Evolutionary conservation across 2,797 vertebrate species (phyloP).

Genomic region (Halcyon smyrnensis): DNA sequence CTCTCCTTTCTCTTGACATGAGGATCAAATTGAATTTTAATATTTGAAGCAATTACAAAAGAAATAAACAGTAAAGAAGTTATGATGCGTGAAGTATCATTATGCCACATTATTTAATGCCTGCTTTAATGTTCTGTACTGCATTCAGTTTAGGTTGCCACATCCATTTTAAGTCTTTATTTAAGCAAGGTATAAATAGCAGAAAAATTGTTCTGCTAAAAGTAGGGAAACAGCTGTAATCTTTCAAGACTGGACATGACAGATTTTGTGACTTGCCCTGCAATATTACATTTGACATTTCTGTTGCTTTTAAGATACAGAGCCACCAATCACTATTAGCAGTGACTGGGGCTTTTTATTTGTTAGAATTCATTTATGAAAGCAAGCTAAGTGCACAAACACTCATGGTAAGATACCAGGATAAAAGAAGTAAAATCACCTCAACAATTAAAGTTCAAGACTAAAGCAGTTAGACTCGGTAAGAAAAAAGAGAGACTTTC

Average conservation of each 20-base stretch:
- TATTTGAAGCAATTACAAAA: neutral
- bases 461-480: neutral
- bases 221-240: neutral
- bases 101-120: neutral
- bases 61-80: neutral
- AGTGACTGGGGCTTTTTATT: neutral
- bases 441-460: constrained; percentile 16
- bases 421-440: neutral
- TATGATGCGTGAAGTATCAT: neutral
- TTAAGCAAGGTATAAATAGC: neutral
- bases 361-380: neutral
- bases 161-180: neutral
- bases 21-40: neutral
- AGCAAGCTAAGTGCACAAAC: neutral
- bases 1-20: neutral
- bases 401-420: neutral
- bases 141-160: neutral
- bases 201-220: neutral
- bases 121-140: neutral
- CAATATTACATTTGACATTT: neutral
- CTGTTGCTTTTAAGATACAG: neutral
- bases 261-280: neutral
- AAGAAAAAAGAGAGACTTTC: constrained; percentile 10
- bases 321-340: neutral
- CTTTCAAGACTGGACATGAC: neutral